Evolutionary conservation across 2,888 invertebrate species (phyloP).

Genomic region (Leucozona laternaria): DNA sequence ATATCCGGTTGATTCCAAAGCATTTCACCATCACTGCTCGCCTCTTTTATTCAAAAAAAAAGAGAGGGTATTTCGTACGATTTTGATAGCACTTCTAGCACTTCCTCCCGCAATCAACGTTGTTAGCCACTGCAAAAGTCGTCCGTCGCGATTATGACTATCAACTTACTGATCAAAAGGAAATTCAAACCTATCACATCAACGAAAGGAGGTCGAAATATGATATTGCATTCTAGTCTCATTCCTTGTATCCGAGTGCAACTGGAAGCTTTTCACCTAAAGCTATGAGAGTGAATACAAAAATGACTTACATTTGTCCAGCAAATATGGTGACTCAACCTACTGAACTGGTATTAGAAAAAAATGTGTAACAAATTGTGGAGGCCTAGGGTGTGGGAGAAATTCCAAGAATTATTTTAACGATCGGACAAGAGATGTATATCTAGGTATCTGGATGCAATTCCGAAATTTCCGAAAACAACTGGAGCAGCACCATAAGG

Average conservation of each 20-base stretch:
- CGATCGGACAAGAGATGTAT: neutral
- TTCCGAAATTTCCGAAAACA: neutral
- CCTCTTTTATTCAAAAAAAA: neutral
- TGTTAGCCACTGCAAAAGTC: neutral
- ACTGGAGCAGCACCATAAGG: neutral
- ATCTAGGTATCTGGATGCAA: neutral
- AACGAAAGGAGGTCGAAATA: slow-evolving; percentile 22
- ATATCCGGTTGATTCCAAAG: neutral
- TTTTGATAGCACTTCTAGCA: neutral
- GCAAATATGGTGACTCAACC: neutral
- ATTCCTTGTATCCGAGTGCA: neutral
- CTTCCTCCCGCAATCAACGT: neutral
- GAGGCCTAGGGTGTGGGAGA: slow-evolving; percentile 26
- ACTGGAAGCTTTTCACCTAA: slow-evolving; percentile 3
- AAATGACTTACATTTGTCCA: slow-evolving; percentile 3
- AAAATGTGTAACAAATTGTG: slow-evolving; percentile 19
- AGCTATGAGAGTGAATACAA: neutral
- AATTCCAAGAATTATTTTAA: neutral
- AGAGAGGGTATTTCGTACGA: neutral
- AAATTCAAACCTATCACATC: slow-evolving; percentile 8
- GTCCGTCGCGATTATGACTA: neutral
- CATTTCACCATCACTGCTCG: neutral
- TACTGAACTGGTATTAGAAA: slow-evolving; percentile 5
- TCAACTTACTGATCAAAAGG: slow-evolving; percentile 13
- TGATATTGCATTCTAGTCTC: neutral